Base-by-base conservation (phyloP, 2,797 vertebrate species). In the Netta rufina region DNA sequence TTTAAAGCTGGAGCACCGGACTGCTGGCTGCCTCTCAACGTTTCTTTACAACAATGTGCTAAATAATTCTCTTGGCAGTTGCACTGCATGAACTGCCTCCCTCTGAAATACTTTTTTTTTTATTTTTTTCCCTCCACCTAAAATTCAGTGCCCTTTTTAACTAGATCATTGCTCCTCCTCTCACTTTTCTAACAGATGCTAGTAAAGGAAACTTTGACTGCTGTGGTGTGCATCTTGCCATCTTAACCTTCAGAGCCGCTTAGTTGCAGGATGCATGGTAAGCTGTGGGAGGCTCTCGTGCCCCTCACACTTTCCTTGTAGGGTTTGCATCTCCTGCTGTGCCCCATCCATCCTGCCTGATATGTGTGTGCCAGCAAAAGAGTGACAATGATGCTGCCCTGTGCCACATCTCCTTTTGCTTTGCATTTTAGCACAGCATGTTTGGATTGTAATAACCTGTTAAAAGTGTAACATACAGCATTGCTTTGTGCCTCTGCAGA, bases 201-300 rank as follows among this genome's bases (percentile, higher is more conserved):
- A 27, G 5, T 17, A 28, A 57, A 77, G 54, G 27, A 69, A 66
- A 60, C 64, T 58, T 81, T 8, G 57, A 73, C n/a, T 36, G 25
- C 41, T 64, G 66, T 3, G 20, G 41, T 6, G 0, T 13, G 5
- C 1, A 0, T 32, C 69, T 71, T 61, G 18, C 12, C 41, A 19
- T 54, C 61, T 47, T 47, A 38, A 62, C 39, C 30, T 9, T 0
- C 0, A 65, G 36, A 66, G 28, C 18, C 20, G 15, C 47, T 9
- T 32, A 56, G 36, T 41, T 80, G 16, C 28, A 2, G 33, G 64
- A 36, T 49, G 58, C 32, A 41, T 36, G 36, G n/a, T 25, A 8
- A 11, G 41, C 32, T 32, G 43, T 9, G 11, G 61, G 58, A 28
- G 21, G 30, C 2, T 3, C 36, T 76, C 3, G 4, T 20, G 8